Evolutionary conservation across 2,113 vertebrate genomes (phyloP), one percentile per base, ranked within the genome.

Genomic region (Campylorhamphus procurvoides): DNA sequence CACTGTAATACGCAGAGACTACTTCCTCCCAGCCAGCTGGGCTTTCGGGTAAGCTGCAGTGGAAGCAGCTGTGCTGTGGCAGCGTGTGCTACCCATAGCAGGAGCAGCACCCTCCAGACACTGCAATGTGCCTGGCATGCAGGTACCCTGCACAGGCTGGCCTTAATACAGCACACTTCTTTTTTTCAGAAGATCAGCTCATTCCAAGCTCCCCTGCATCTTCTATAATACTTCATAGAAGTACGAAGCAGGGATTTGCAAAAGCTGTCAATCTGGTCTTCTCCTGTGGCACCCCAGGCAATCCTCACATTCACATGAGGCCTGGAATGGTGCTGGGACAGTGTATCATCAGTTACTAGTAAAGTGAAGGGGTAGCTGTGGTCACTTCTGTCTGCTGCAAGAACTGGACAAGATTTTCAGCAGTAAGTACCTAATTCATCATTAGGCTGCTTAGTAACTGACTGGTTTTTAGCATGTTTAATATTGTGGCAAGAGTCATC

Each of bases 61-160:
- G 37, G 55, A 55, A 88, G 18, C 46, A 60, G 40, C 44, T 37
- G 49, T 31, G 29, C 55, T 35, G 49, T 40, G 59, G n/a, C 1
- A 4, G 23, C 2, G 0, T 18, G 13, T 68, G 18, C 12, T 22
- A 17, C 5, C 25, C 12, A 2, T 2, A 46, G n/a, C 50, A 71
- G 58, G 44, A 84, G 75, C 49, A 72, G 44, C 29, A 68, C 35
- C 9, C 9, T n/a, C 35, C 0, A 6, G 20, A 12, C 11, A 84
- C 16, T 37, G 33, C 0, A 0, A 4, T 7, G 17, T 3, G 1
- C 55, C 29, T 37, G 64, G 35, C 15, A 40, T 24, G 35, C 2
- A 11, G 68, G 19, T 39, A 14, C 5, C 40, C 18, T 63, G 14
- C 15, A 50, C 2, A 8, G 25, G 18, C 16, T 53, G 46, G 22